A percentile compares a stretch with the other conserved stretches of the same genome.
phyloP scores from a whole-genome alignment of 92 coral and sea anemone genomes.

The Actinernus sp. region DNA sequence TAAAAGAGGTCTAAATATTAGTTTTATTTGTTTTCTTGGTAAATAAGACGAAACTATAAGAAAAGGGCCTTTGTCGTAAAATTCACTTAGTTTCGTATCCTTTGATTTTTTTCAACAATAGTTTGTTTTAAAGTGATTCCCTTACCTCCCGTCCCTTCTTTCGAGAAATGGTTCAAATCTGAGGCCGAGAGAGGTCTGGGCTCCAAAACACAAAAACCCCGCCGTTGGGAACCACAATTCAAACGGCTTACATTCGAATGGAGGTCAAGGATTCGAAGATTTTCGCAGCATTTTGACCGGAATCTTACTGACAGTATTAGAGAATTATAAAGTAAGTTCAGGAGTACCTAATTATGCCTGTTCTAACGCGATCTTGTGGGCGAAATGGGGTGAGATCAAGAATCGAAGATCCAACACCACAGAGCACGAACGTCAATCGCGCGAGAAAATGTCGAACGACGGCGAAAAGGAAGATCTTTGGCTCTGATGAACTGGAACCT shows the following conservation, averaged over 20 bases:
- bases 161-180: too few relatives aligned
- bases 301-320: too few relatives aligned
- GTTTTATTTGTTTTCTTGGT: too few relatives aligned
- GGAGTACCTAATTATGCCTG: constrained; percentile 69
- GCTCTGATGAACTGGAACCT: constrained; percentile 49
- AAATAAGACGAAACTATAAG: too few relatives aligned
- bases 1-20: too few relatives aligned
- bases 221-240: constrained; percentile 42
- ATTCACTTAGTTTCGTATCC: too few relatives aligned
- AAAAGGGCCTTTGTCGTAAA: too few relatives aligned
- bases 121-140: too few relatives aligned
- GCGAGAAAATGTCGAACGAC: constrained; percentile 39
- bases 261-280: neutral
- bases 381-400: constrained; percentile 57
- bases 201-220: constrained; percentile 8
- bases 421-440: too few relatives aligned
- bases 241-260: constrained; percentile 46
- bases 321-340: too few relatives aligned
- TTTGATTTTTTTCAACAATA: too few relatives aligned
- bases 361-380: constrained; percentile 71
- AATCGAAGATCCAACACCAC: constrained; percentile 83
- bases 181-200: constrained; percentile 29
- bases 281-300: neutral
- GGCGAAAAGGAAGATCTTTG: constrained; percentile 63
- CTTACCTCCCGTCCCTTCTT: too few relatives aligned